A percentile compares a stretch with the other conserved stretches of the same genome.
Conservation (phyloP, 2,797 vertebrate genomes). For the Ptychadena robeensis region DNA sequence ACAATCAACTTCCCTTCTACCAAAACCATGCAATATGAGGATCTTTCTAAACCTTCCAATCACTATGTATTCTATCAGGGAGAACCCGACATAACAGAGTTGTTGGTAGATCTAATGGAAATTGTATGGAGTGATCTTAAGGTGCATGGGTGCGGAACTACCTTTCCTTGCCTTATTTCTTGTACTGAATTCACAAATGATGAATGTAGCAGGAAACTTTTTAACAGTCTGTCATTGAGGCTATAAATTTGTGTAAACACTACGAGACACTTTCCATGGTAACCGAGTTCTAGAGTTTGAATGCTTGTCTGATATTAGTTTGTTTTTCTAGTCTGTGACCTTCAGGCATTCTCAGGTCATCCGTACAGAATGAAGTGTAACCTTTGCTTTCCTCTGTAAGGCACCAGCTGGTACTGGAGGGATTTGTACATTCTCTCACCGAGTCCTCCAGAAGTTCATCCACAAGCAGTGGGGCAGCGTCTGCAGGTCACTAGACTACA, state of each 20-base stretch:
- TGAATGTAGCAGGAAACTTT: neutral
- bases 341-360: conserved; percentile 15
- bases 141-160: no score
- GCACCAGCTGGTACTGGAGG: conserved; percentile 37
- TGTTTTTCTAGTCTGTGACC: conserved; percentile 36
- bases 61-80: no score
- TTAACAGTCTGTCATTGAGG: neutral
- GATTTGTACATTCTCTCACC: conserved; percentile 3
- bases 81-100: no score
- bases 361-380: conserved; percentile 23
- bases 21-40: no score
- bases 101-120: no score
- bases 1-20: no score
- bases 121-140: no score
- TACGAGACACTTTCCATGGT: conserved; percentile 5
- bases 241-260: neutral
- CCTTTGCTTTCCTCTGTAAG: conserved; percentile 41
- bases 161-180: no score
- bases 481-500: conserved; percentile 23
- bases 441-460: neutral
- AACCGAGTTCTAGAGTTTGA: conserved; percentile 4
- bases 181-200: no score
- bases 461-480: conserved; percentile 47
- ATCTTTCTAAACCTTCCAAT: no score
- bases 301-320: conserved; percentile 33